Base-by-base conservation (phyloP, 2,797 vertebrate species). In the Takifugu ocellatus region DNA sequence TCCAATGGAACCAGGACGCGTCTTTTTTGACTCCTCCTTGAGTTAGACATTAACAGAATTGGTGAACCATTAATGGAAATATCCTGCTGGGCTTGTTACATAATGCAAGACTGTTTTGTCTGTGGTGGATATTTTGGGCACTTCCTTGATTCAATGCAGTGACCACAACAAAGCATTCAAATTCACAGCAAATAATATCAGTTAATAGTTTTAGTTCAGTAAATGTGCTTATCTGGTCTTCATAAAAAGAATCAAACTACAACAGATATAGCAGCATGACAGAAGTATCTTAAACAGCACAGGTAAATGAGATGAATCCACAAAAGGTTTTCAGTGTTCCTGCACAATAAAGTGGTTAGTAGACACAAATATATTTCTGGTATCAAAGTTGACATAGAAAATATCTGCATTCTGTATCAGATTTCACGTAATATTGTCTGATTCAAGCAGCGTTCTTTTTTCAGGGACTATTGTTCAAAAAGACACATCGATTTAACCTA, bases 211-310 rank as follows among this genome's bases (percentile, higher is more conserved):
- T 46, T n/a, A n/a, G 16, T 46, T 46, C 16, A 46, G n/a, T 10
- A 21, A n/a, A 7, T 21, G 44, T 9, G 16, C 44, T n/a, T 6
- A 46, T 8, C 44, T 46, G 44, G 21, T n/a, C 44, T 8, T 42
- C 31, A 58, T 21, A 15, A 61, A 66, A 71, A 51, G 25, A 0
- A 25, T 17, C 68, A 39, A 68, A 72, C 15, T 58, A 59, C 60
- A 68, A 72, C 72, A 70, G 54, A 73, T 27, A 78, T 77, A 87
- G 85, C 89, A 91, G 89, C 85, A 83, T 84, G 69, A 87, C 14
- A 61, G 73, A 66, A 82, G 70, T 43, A 59, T 78, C 58, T 66
- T 47, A 51, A 54, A 73, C 46, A 51, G 54, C 48, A 57, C 47
- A 46, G n/a, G 5, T 8, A 7, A 8, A 21, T 10, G 16, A 78